Evolutionary conservation across 1,140 invertebrate species (phyloP).

Genomic region (Arion vulgaris): DNA sequence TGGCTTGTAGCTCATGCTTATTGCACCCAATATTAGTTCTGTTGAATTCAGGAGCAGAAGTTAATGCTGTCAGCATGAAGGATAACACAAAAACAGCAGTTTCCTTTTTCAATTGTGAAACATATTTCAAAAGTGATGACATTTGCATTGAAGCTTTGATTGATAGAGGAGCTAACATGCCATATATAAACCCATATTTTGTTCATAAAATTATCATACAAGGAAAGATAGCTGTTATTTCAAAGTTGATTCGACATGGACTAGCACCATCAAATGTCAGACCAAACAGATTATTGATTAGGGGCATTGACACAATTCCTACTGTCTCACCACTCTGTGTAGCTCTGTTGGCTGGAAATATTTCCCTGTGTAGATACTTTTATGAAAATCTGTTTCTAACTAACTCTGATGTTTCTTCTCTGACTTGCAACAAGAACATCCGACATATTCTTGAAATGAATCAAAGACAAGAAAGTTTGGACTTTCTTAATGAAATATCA

Average conservation of each 20-base stretch:
- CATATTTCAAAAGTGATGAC: not conserved
- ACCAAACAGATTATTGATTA: not conserved
- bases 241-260: not conserved
- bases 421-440: too few species aligned
- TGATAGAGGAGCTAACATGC: not conserved
- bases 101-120: not conserved
- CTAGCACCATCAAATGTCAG: not conserved
- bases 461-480: not conserved
- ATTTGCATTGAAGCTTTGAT: not conserved
- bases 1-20: not conserved
- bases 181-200: not conserved
- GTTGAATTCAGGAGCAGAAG: not conserved
- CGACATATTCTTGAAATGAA: not conserved
- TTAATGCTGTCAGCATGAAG: slow-evolving; percentile 2
- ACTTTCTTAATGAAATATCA: not conserved
- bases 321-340: not conserved
- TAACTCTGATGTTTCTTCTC: not conserved
- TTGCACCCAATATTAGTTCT: not conserved
- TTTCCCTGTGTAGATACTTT: not conserved
- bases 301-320: not conserved
- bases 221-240: not conserved
- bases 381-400: not conserved
- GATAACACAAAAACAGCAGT: not conserved
- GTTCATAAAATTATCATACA: not conserved
- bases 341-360: not conserved